Evolutionary conservation across 1,140 invertebrate species (phyloP).

Genomic region (Lordiphosa mommai): DNA sequence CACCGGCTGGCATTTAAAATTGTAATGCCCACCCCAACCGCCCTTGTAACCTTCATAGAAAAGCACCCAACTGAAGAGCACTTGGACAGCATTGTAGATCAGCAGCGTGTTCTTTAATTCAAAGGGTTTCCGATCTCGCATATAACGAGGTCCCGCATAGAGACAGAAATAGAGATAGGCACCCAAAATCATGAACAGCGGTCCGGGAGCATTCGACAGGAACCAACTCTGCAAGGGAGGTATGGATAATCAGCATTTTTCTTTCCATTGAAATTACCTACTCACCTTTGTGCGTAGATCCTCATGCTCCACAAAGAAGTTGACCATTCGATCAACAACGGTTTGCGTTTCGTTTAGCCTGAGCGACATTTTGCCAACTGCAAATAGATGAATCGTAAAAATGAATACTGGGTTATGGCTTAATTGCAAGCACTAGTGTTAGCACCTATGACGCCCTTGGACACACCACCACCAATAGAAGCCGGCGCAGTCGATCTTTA

Average conservation of each 20-base stretch:
- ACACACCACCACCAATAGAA: slow-evolving; percentile 7
- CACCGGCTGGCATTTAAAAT: slow-evolving; percentile 90
- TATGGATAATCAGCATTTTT: slow-evolving; percentile 78
- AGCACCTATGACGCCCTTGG: slow-evolving; percentile 38
- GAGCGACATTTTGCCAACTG: slow-evolving; percentile 60
- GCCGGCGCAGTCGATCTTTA: slow-evolving; percentile 24
- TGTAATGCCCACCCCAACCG: slow-evolving; percentile 88
- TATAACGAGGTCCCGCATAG: slow-evolving; percentile 87
- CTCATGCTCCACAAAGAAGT: slow-evolving; percentile 79
- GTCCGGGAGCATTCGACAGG: slow-evolving; percentile 89
- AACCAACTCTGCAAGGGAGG: slow-evolving; percentile 89
- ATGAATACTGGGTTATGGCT: neutral
- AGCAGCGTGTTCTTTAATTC: slow-evolving; percentile 88
- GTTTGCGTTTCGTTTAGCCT: slow-evolving; percentile 73
- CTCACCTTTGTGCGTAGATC: slow-evolving; percentile 72
- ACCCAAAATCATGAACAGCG: slow-evolving; percentile 86
- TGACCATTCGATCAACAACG: slow-evolving; percentile 75
- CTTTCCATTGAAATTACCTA: neutral
- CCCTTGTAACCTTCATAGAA: slow-evolving; percentile 84
- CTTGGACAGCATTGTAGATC: slow-evolving; percentile 90
- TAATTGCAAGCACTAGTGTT: slow-evolving; percentile 26
- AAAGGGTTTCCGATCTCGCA: slow-evolving; percentile 92
- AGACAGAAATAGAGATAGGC: slow-evolving; percentile 87
- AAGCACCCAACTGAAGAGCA: slow-evolving; percentile 86
- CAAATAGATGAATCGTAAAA: neutral